Evolutionary conservation across 2,888 invertebrate species (phyloP), one percentile per base, ranked within the genome.

Genomic region (Caenorhabditis sp.): DNA sequence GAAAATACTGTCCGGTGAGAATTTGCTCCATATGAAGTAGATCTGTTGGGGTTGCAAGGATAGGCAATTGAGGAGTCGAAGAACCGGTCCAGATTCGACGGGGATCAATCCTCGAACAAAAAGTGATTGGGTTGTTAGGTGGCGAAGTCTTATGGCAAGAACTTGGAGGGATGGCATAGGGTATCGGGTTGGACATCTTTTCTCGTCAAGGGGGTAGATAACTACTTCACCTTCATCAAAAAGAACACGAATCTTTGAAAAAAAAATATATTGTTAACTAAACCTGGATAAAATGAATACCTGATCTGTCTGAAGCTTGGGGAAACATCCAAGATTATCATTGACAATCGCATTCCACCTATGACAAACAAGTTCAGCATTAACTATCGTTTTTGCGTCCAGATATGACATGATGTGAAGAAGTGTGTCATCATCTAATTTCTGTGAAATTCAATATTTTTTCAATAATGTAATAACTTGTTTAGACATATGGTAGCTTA

Each of bases 141-240:
- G 83, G 2, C 72, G 71, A 0, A 83, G 73, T 4, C 66, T 61
- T 10, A 61, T 67, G 25, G 66, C 52, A 1, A 83, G 69, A 14
- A 65, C 50, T 65, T 81, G 79, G 7, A 84, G 38, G 27, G 81
- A 66, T 5, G 83, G 83, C 64, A 84, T 73, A 1, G 72, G 67
- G 57, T 81, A 70, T 4, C 82, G 65, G 7, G 62, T 60, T 0
- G 84, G 83, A n/a, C 71, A 65, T 25, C 63, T 69, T 67, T 76
- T 75, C 59, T 81, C 80, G 50, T 84, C 84, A 8, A 80, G 59
- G 0, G 83, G 80, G 53, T 79, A 81, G 10, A 84, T 60, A 0
- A 84, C 73, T 8, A 83, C 68, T 70, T 84, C 83, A 5, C 84
- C 84, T 68, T 84, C 83, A 53, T 84, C 84, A 57, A 84, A 84